phyloP scores from a whole-genome alignment of 1,140 invertebrate genomes.

The Rhopalosiphum padi region DNA sequence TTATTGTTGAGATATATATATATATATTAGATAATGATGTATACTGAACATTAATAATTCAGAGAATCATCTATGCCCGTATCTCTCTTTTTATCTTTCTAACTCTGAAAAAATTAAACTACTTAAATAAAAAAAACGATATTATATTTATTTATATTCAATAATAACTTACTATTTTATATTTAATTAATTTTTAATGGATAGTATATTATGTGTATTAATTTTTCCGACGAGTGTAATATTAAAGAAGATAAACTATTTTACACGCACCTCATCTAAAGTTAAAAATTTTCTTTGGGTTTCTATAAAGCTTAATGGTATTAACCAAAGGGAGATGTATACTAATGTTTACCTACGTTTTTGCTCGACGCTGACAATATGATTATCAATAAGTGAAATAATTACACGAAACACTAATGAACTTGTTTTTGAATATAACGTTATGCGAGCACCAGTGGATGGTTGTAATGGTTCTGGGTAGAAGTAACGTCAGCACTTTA shows the following conservation, averaged over 20 bases:
- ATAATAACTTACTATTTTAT: neutral
- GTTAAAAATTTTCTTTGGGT: neutral
- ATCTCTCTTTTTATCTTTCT: neutral
- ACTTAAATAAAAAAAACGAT: neutral
- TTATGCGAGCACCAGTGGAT: neutral
- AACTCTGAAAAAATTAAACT: neutral
- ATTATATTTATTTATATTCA: neutral
- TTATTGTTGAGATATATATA: neutral
- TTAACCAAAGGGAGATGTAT: neutral
- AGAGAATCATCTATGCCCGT: accelerated
- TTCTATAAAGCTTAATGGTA: neutral
- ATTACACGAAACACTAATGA: slow-evolving; percentile 31
- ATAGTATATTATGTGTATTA: neutral
- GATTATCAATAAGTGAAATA: slow-evolving; percentile 32
- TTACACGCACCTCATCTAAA: neutral
- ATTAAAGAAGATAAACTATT: neutral
- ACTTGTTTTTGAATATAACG: neutral
- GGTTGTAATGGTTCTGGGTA: neutral
- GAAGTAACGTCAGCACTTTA: neutral
- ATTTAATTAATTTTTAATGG: neutral
- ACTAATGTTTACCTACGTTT: neutral
- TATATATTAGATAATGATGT: neutral
- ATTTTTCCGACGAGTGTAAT: neutral
- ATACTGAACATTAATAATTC: neutral
- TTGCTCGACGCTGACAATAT: neutral